These are phyloP conservation scores for Matsumurasca onukii DNA, from an alignment of 1,140 invertebrate species.

Conservation along the genomic window DNA sequence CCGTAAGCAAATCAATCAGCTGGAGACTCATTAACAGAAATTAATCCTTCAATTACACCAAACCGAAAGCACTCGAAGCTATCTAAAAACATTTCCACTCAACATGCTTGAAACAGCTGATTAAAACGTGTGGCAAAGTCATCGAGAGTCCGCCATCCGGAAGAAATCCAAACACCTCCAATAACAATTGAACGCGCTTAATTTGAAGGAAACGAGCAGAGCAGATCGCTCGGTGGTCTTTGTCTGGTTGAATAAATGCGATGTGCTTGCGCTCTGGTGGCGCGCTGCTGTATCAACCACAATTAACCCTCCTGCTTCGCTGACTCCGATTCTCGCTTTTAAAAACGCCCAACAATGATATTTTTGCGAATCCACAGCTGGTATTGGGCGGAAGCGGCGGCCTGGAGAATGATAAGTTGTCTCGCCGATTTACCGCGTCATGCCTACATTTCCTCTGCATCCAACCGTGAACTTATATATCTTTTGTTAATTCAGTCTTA, in stretches of 20 bases:
- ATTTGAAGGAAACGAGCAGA: slow-evolving; percentile 25
- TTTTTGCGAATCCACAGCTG: slow-evolving; percentile 12
- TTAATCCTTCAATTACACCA: neutral
- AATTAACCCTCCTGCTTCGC: slow-evolving; percentile 23
- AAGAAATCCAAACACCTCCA: slow-evolving; percentile 25
- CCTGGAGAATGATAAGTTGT: slow-evolving; percentile 12
- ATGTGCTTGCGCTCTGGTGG: neutral
- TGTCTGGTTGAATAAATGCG: slow-evolving; percentile 17
- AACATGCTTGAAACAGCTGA: slow-evolving; percentile 3
- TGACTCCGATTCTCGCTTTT: slow-evolving; percentile 14
- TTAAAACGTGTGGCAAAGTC: slow-evolving; percentile 18
- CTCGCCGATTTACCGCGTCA: slow-evolving; percentile 11
- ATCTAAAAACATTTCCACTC: slow-evolving; percentile 5
- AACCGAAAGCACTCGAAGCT: neutral
- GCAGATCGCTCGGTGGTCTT: slow-evolving; percentile 14
- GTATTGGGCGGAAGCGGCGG: slow-evolving; percentile 11
- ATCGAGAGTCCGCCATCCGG: neutral
- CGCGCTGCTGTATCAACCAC: slow-evolving; percentile 18
- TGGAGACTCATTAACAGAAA: neutral
- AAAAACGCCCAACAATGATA: slow-evolving; percentile 23
- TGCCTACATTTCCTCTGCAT: slow-evolving; percentile 18
- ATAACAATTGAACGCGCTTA: slow-evolving; percentile 26
- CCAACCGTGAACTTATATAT: slow-evolving; percentile 21
- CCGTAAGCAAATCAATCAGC: neutral
- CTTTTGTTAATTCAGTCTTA: slow-evolving; percentile 24